These are phyloP conservation scores for Lepidurus couesii DNA, from an alignment of 1,140 invertebrate genomes.

Conservation along the genomic window DNA sequence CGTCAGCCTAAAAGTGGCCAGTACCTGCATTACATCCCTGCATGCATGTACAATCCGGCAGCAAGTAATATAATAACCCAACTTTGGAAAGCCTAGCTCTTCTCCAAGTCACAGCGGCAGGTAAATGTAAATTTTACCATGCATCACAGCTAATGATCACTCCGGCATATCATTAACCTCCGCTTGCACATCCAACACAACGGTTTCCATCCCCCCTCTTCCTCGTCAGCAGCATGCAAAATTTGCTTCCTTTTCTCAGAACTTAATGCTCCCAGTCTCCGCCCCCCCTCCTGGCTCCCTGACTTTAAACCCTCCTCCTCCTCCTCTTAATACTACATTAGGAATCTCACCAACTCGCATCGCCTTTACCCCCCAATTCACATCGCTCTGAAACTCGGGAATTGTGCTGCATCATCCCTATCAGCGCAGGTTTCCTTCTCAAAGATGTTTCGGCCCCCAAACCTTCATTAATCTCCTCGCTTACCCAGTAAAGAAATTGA, in stretches of 20 bases:
- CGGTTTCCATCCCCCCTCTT: neutral
- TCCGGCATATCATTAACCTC: slow-evolving; percentile 16
- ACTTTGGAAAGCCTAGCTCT: neutral
- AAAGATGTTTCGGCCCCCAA: neutral
- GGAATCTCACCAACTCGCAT: neutral
- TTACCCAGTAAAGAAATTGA: slow-evolving; percentile 3
- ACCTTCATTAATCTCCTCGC: slow-evolving; percentile 15
- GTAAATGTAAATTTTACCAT: slow-evolving; percentile 13
- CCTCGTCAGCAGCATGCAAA: slow-evolving; percentile 18
- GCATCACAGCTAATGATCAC: slow-evolving; percentile 18
- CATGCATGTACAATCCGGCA: neutral
- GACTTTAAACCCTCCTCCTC: neutral
- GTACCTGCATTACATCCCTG: neutral
- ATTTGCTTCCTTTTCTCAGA: neutral
- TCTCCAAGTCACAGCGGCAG: neutral
- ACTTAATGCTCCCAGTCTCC: neutral
- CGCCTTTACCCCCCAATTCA: neutral
- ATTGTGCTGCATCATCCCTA: neutral
- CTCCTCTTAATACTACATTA: neutral
- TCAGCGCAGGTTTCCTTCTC: neutral
- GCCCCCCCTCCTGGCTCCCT: neutral
- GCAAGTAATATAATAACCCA: no score
- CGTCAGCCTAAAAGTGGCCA: neutral
- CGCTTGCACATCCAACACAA: neutral
- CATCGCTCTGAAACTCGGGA: neutral